phyloP scores from a whole-genome alignment of 2,888 invertebrate genomes.

The Hyppa rectilinea region DNA sequence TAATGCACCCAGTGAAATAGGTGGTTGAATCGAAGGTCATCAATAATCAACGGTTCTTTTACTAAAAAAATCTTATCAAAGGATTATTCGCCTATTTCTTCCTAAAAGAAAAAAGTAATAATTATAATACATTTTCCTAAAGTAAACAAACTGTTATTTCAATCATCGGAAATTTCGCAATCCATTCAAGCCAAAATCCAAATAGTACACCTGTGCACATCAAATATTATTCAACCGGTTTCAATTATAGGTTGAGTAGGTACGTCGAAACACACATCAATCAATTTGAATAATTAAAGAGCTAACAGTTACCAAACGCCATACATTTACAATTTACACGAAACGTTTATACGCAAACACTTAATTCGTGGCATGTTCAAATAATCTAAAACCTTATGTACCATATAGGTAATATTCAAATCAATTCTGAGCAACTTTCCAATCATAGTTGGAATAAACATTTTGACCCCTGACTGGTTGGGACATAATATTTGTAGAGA shows the following conservation, averaged over 20 bases:
- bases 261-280: slow-evolving; percentile 13
- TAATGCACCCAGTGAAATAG: not conserved
- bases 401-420: slow-evolving; percentile 54
- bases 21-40: not conserved
- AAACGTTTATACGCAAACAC: slow-evolving; percentile 23
- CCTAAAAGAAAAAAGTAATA: not conserved
- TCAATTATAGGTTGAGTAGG: not conserved
- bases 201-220: slow-evolving; percentile 7
- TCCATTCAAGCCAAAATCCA: not conserved
- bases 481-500: slow-evolving; percentile 39
- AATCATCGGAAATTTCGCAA: not conserved
- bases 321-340: slow-evolving; percentile 20
- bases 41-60: not conserved
- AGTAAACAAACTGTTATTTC: not conserved
- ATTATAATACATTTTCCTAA: not conserved
- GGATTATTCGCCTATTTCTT: not conserved
- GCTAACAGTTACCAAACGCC: slow-evolving; percentile 7
- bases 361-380: slow-evolving; percentile 7
- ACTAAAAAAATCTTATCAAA: not conserved
- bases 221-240: slow-evolving; percentile 16
- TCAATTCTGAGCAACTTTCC: slow-evolving; percentile 59
- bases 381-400: slow-evolving; percentile 36
- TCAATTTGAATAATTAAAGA: slow-evolving; percentile 13
- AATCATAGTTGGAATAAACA: slow-evolving; percentile 39
- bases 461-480: slow-evolving; percentile 51